These are phyloP conservation scores for Drosophila trapezifrons DNA, from an alignment of 1,140 invertebrate species.

Conservation along the genomic window DNA sequence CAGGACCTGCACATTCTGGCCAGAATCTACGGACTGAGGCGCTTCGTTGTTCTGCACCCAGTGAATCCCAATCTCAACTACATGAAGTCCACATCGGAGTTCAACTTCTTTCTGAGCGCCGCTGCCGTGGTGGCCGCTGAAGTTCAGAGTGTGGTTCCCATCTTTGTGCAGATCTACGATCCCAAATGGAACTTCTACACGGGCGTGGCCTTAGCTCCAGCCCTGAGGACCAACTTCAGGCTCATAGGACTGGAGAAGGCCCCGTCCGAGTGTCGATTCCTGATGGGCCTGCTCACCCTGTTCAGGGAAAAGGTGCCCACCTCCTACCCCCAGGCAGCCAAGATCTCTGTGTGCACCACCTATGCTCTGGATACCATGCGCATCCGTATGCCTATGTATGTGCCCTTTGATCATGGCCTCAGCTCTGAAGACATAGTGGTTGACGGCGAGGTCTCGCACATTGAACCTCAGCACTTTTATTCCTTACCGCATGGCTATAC, in stretches of 20 bases:
- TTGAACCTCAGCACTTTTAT: conserved; percentile 83
- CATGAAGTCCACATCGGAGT: conserved; percentile 90
- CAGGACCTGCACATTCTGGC: conserved; percentile 86
- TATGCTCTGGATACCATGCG: conserved; percentile 91
- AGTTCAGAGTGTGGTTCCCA: conserved; percentile 91
- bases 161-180: conserved; percentile 94
- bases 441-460: conserved; percentile 39
- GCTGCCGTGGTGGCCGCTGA: conserved; percentile 93
- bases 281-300: conserved; percentile 90
- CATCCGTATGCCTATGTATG: conserved; percentile 83
- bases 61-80: conserved; percentile 83
- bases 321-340: conserved; percentile 86
- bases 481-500: conserved; percentile 93
- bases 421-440: conserved; percentile 63
- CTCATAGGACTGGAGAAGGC: conserved; percentile 94
- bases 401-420: conserved; percentile 63
- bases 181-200: conserved; percentile 92
- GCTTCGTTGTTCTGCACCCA: conserved; percentile 92
- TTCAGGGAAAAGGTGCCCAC: conserved; percentile 92
- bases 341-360: conserved; percentile 91
- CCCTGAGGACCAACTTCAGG: conserved; percentile 91
- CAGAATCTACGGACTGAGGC: conserved; percentile 91
- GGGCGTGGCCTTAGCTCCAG: conserved; percentile 90
- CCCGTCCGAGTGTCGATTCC: conserved; percentile 92
- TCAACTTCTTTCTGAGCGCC: conserved; percentile 94